Conservation (phyloP, 1,140 invertebrate genomes). For the Saxidomus purpurata region DNA sequence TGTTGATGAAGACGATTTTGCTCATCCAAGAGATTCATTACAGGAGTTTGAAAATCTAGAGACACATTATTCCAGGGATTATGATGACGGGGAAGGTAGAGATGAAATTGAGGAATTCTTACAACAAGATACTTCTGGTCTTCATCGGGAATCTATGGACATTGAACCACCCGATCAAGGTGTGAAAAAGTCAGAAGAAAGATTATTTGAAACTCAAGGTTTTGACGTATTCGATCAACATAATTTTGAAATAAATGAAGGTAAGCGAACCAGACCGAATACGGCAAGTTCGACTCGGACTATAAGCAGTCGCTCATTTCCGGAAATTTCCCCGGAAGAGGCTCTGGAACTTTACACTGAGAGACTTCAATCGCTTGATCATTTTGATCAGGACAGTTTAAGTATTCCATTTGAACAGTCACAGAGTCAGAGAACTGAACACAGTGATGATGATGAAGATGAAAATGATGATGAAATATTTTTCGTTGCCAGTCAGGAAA, state of each 20-base stretch:
- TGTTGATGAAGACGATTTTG: constrained; percentile 81
- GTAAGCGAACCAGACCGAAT: constrained; percentile 70
- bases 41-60: constrained; percentile 81
- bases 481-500: constrained; percentile 71
- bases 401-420: constrained; percentile 61
- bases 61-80: constrained; percentile 72
- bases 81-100: constrained; percentile 60
- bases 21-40: constrained; percentile 74
- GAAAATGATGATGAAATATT: constrained; percentile 79
- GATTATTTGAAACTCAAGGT: constrained; percentile 19
- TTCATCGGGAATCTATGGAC: constrained; percentile 66
- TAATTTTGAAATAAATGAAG: constrained; percentile 60
- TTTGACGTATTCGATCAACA: constrained; percentile 35
- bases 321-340: constrained; percentile 82
- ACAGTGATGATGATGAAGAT: constrained; percentile 36
- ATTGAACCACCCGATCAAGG: constrained; percentile 59
- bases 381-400: constrained; percentile 32
- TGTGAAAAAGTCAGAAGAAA: neutral
- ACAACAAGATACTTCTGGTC: constrained; percentile 60
- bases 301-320: constrained; percentile 80
- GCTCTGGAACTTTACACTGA: constrained; percentile 76
- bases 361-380: constrained; percentile 41
- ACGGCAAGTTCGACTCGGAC: constrained; percentile 79
- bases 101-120: constrained; percentile 79
- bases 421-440: constrained; percentile 59